Percentiles rank a stretch among this genome's conserved stretches.
phyloP scores from a whole-genome alignment of 2,113 vertebrate genomes.

The Istiophorus platypterus region DNA sequence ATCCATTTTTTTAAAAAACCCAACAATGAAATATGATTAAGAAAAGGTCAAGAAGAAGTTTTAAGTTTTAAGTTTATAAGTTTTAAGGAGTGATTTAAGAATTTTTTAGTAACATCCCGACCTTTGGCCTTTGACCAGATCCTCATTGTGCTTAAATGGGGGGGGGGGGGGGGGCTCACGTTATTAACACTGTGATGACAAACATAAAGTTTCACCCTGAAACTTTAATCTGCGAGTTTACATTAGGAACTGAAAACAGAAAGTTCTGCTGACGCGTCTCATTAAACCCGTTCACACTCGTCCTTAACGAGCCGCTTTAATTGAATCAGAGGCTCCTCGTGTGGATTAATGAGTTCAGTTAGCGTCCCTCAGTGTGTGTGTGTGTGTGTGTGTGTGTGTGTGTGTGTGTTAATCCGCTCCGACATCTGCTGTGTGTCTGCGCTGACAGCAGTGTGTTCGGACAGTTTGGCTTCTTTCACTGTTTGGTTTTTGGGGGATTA shows the following conservation, averaged over 20 bases:
- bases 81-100: too few relatives aligned
- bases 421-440: conserved; percentile 54
- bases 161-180: too few relatives aligned
- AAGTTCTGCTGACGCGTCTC: conserved; percentile 23
- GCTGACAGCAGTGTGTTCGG: conserved; percentile 11
- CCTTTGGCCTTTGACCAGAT: too few relatives aligned
- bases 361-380: conserved; percentile 39
- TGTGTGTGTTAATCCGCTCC: conserved; percentile 9
- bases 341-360: conserved; percentile 32
- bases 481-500: conserved; percentile 20
- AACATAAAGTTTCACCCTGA: background rate
- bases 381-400: conserved; percentile 20
- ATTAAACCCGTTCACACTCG: background rate
- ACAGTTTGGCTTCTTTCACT: conserved; percentile 37
- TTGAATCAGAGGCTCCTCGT: conserved; percentile 18
- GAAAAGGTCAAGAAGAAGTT: too few relatives aligned
- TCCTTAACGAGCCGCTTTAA: conserved; percentile 27
- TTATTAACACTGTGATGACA: background rate
- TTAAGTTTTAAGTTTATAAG: too few relatives aligned
- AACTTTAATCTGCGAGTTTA: background rate
- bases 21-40: too few relatives aligned
- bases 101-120: too few relatives aligned
- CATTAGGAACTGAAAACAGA: conserved; percentile 31
- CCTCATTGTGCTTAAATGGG: too few relatives aligned
- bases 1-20: too few relatives aligned